Base-by-base conservation (phyloP, 2,888 invertebrate species). In the Sphaeridia pumilis region DNA sequence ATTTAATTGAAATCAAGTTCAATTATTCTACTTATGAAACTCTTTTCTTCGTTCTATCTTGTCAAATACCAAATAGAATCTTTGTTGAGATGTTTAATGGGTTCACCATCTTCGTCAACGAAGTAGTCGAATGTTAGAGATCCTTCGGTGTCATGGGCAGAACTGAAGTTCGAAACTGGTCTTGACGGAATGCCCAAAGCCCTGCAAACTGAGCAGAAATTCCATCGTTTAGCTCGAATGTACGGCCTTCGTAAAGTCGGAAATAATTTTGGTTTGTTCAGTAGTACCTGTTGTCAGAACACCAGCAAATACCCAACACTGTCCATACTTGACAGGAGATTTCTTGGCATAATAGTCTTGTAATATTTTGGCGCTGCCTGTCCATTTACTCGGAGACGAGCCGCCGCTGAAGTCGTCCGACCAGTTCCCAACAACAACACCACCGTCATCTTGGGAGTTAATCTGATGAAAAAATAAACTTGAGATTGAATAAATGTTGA, bases 271-370 rank as follows among this genome's bases (percentile, higher is more conserved):
- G n/a, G n/a, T n/a, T n/a, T n/a, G n/a, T 7, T 31, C 17, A 43
- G 27, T 57, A 69, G 69, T 69, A 84, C 84, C 75, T 60, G 87
- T 81, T n/a, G 84, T 83, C 1, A 82, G 79, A 14, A 87, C 80
- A 0, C 85, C 87, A 27, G 87, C 82, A 67, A 87, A 88, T 2
- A 87, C 87, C 86, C 87, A 89, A 69, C 88, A 88, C 67, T 89
- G 88, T 3, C 87, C 88, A 66, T 84, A 89, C 20, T 76, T 76
- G 7, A 88, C 87, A 4, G 52, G 52, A 7, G 20, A 12, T 27
- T 26, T 44, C 3, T 25, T 44, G 24, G 24, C 45, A 47, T 70
- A 59, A 71, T 80, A 88, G 68, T 85, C 73, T 50, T 81, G 78
- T 48, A 88, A 70, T 66, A 87, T 87, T 42, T 82, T 79, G 5